Conservation (phyloP, 2,888 invertebrate genomes). For the Lagria hirta region DNA sequence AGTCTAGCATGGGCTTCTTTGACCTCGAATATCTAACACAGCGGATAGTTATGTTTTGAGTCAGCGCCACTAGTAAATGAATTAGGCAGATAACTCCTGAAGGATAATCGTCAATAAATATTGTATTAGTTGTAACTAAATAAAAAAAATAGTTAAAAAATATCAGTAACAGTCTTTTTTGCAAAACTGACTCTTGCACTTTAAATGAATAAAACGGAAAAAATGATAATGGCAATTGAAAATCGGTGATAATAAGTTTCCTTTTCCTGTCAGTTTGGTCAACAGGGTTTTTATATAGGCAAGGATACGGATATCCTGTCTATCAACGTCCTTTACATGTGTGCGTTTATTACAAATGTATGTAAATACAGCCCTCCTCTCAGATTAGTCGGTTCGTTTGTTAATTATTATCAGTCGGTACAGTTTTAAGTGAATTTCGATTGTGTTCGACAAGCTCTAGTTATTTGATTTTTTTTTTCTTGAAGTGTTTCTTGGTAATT, state of each 20-base stretch:
- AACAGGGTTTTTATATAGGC: slow-evolving; percentile 45
- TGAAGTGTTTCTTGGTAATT: slow-evolving; percentile 17
- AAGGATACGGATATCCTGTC: slow-evolving; percentile 54
- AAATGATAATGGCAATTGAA: slow-evolving; percentile 52
- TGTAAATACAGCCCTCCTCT: slow-evolving; percentile 20
- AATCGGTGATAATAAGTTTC: slow-evolving; percentile 53
- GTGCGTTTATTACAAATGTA: slow-evolving; percentile 26
- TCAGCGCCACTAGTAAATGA: no score
- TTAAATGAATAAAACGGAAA: slow-evolving; percentile 42
- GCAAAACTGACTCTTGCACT: slow-evolving; percentile 17
- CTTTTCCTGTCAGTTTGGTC: slow-evolving; percentile 47
- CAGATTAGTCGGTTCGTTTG: slow-evolving; percentile 12
- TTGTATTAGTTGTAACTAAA: no score
- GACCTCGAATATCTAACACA: no score
- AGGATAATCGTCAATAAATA: no score
- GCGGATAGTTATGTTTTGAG: no score
- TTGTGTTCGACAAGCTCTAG: slow-evolving; percentile 1
- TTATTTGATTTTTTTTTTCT: slow-evolving; percentile 3
- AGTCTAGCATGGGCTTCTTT: no score
- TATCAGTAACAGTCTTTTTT: no score
- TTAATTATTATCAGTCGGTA: slow-evolving; percentile 3
- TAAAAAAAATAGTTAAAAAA: no score
- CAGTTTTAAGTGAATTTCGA: slow-evolving; percentile 1
- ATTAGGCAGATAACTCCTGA: no score
- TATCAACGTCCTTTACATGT: slow-evolving; percentile 43